A percentile compares a stretch with the other conserved stretches of the same genome.
Evolutionary conservation across 2,113 vertebrate genomes (phyloP).

Genomic region (Noturus placidus): DNA sequence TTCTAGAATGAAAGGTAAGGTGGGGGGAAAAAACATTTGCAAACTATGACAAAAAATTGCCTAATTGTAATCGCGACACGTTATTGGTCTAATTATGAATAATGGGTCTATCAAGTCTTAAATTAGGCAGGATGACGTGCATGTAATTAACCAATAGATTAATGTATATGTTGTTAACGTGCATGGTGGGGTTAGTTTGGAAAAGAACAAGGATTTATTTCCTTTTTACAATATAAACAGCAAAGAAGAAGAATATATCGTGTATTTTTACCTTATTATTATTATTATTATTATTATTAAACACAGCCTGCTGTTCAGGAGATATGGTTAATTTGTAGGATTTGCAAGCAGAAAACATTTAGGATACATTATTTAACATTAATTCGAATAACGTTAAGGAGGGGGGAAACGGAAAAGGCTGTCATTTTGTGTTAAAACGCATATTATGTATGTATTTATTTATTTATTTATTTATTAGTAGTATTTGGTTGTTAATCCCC

Average conservation of each 20-base stretch:
- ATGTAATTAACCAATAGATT: constrained; percentile 49
- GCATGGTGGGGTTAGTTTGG: constrained; percentile 2
- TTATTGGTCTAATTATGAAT: constrained; percentile 40
- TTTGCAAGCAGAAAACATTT: not conserved
- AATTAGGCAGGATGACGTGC: constrained; percentile 46
- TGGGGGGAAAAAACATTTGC: not conserved
- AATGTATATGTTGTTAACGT: constrained; percentile 35
- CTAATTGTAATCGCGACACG: not conserved
- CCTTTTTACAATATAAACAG: not conserved
- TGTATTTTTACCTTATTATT: not conserved
- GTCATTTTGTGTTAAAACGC: not conserved
- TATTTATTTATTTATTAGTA: constrained; percentile 9
- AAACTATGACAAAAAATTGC: not conserved
- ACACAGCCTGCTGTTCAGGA: no score
- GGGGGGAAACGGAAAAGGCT: not conserved
- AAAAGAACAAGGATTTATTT: not conserved
- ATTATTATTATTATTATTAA: constrained; percentile 29
- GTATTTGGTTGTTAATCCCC: not conserved
- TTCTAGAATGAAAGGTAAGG: not conserved
- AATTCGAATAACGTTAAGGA: not conserved
- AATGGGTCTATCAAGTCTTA: constrained; percentile 35
- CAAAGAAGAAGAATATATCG: not conserved
- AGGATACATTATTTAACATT: not conserved
- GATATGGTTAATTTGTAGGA: not conserved
- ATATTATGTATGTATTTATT: not conserved